Evolutionary conservation across 2,113 vertebrate species (phyloP), one percentile per base, ranked within the genome.

Genomic region (Bubo bubo): DNA sequence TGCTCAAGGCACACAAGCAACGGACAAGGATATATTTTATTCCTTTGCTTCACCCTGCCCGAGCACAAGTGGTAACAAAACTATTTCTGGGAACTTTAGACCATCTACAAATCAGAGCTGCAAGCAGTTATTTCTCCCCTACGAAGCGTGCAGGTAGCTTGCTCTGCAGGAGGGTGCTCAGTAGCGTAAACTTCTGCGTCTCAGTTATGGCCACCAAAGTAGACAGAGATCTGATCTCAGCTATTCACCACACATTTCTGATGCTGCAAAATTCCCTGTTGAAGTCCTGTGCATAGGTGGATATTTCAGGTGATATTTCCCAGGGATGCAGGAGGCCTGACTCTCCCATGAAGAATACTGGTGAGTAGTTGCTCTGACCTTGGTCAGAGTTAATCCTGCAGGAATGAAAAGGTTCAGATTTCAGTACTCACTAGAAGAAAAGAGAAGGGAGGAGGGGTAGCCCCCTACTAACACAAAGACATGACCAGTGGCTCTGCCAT

Each of bases 321-420:
- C n/a, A 43, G 58, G 75, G 62, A 90, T 39, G 77, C 62, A 95
- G 77, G 37, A 63, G 72, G 77, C 74, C 77, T 79, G 41, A 67
- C 47, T 83, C 91, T 90, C 32, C 58, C 16, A 3, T 56, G 77
- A 79, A 88, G 84, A 58, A 34, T 47, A 77, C 3, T 73, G 82
- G 89, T 93, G 87, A 82, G 50, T 52, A 3, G 74, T n/a, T 88
- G 81, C 71, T 94, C 95, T 95, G 94, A 95, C 91, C 95, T 96
- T 88, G 91, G 81, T 71, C 84, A 83, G 94, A 93, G 91, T 79
- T 96, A 94, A 96, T 96, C 89, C 96, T 91, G 67, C 91, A 93
- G 93, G 91, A 94, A 93, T 74, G 86, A 74, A 91, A 88, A 88
- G 84, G 93, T 95, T 96, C 81, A 55, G 70, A 79, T 95, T 87